Percentiles rank a stretch among this genome's conserved stretches.
Evolutionary conservation across 1,140 invertebrate genomes (phyloP).

Genomic region (Vanessa tameamea): DNA sequence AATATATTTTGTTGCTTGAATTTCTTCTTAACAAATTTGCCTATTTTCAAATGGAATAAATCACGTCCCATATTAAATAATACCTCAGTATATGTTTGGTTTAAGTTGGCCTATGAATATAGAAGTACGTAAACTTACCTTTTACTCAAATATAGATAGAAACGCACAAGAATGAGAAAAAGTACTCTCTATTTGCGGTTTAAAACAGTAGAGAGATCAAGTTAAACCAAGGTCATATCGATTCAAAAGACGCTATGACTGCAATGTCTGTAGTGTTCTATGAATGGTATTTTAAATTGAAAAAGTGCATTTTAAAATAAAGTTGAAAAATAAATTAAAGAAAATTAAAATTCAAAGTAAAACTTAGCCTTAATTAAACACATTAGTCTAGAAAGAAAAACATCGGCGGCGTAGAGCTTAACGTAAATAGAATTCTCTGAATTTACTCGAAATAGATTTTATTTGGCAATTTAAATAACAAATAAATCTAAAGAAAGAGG

Average conservation of each 20-base stretch:
- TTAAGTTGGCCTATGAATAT: too few relatives aligned
- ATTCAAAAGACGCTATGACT: neutral
- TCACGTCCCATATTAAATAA: too few relatives aligned
- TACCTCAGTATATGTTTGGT: too few relatives aligned
- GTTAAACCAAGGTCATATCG: too few relatives aligned
- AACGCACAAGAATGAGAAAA: too few relatives aligned
- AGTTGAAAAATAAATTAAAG: neutral
- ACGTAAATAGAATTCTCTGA: neutral
- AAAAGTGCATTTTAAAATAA: neutral
- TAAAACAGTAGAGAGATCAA: too few relatives aligned
- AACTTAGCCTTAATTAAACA: slow-evolving; percentile 6
- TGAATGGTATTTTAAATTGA: neutral
- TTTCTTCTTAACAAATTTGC: neutral
- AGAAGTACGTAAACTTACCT: too few relatives aligned
- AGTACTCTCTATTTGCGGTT: too few relatives aligned
- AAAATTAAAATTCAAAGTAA: neutral
- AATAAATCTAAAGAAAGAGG: too few relatives aligned
- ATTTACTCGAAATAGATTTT: neutral
- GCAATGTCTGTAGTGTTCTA: too few relatives aligned
- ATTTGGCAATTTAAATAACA: neutral
- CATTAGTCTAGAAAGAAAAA: slow-evolving; percentile 1
- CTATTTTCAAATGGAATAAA: neutral
- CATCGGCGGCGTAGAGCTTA: neutral
- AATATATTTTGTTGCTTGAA: neutral
- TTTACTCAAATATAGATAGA: too few relatives aligned